Evolutionary conservation across 2,888 invertebrate species (phyloP).

Genomic region (Coecobrya sp.): DNA sequence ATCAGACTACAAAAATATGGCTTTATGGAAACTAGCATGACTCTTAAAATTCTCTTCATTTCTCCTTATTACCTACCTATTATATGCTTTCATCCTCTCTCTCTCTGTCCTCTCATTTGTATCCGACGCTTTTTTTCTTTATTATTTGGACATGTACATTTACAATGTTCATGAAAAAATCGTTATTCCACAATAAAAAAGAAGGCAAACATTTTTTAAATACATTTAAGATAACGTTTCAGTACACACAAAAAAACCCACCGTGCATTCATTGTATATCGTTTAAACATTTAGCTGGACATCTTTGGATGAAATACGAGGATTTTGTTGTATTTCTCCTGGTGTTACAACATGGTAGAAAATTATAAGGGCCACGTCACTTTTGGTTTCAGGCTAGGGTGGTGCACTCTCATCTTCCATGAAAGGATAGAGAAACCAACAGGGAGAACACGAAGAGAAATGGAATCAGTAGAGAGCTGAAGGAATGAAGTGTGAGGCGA

Average conservation of each 20-base stretch:
- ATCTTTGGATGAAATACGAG: conserved; percentile 76
- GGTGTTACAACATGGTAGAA: conserved; percentile 76
- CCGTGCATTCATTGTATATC: background rate
- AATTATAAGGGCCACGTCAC: conserved; percentile 80
- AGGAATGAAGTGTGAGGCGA: conserved; percentile 45
- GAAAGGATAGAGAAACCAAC: conserved; percentile 78
- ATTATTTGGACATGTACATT: background rate
- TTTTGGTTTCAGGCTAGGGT: conserved; percentile 81
- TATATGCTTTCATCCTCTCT: background rate
- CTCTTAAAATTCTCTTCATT: too few species aligned
- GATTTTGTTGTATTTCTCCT: conserved; percentile 71
- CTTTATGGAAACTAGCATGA: too few species aligned
- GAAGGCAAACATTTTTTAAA: background rate
- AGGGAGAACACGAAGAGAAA: conserved; percentile 54
- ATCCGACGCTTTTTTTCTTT: background rate
- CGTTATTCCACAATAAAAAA: background rate
- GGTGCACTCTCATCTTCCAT: conserved; percentile 78
- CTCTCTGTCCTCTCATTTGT: background rate
- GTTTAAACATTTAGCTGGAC: conserved; percentile 60
- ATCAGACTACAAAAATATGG: too few species aligned
- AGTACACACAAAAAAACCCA: conserved; percentile 27
- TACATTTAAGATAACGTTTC: conserved; percentile 35
- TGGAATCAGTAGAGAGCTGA: conserved; percentile 53
- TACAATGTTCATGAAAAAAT: conserved; percentile 36
- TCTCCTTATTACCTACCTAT: too few species aligned